phyloP scores from a whole-genome alignment of 2,797 vertebrate species.

The Lagothrix lagotricha region DNA sequence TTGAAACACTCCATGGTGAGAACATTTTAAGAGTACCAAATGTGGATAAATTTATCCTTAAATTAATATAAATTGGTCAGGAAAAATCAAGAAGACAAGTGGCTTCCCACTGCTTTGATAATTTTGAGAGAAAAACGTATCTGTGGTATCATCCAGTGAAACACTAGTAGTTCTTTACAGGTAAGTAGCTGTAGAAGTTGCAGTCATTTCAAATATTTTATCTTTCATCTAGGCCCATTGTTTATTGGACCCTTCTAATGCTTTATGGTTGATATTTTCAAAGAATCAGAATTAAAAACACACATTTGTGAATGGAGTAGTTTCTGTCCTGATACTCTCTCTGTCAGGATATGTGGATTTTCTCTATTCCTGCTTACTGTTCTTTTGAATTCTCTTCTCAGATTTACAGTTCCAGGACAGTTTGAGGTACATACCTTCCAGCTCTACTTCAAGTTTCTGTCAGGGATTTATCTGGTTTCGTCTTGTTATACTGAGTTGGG shows the following conservation, averaged over 20 bases:
- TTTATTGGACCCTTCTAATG: neutral
- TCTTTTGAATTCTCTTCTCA: neutral
- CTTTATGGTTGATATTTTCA: neutral
- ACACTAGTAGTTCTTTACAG: conserved; percentile 44
- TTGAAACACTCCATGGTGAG: neutral
- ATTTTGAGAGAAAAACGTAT: conserved; percentile 29
- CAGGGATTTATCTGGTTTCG: neutral
- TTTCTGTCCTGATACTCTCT: neutral
- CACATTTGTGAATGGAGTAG: neutral
- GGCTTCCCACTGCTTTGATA: conserved; percentile 28
- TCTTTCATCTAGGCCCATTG: neutral
- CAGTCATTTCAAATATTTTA: conserved; percentile 57
- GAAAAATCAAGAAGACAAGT: conserved; percentile 6
- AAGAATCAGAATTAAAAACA: neutral
- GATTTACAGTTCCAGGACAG: neutral
- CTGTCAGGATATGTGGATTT: neutral
- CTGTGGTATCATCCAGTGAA: neutral
- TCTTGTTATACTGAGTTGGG: conserved; percentile 6
- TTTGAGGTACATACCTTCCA: neutral
- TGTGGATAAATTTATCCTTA: conserved; percentile 4
- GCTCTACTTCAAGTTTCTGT: neutral
- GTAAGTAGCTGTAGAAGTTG: conserved; percentile 60
- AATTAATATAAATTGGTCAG: conserved; percentile 40
- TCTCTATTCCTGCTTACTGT: neutral
- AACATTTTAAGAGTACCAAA: conserved; percentile 38